Evolutionary conservation across 2,113 vertebrate species (phyloP).

Genomic region (Nycticebus coucang): DNA sequence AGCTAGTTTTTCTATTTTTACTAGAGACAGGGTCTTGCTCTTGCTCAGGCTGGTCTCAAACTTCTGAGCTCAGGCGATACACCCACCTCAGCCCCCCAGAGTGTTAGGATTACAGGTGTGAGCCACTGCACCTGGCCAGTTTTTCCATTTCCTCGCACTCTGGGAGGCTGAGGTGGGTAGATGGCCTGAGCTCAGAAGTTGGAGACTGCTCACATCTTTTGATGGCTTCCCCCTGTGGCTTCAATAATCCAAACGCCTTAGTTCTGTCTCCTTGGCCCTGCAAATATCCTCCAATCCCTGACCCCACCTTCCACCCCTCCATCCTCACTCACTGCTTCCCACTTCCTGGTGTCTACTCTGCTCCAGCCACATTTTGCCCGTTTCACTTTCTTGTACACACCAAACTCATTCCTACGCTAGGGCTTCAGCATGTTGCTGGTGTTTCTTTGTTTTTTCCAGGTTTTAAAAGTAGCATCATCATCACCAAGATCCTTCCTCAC

Average conservation of each 20-base stretch:
- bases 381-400: not conserved
- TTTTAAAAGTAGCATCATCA: not conserved
- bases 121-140: too few species aligned
- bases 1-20: too few species aligned
- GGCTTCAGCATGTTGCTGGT: not conserved
- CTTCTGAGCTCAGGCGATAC: too few species aligned
- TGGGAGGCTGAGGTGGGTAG: too few species aligned
- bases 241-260: not conserved
- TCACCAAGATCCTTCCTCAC: not conserved
- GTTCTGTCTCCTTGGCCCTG: not conserved
- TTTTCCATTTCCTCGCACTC: too few species aligned
- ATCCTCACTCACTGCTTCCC: not conserved
- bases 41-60: too few species aligned
- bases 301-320: not conserved
- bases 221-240: not conserved
- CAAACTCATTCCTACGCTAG: not conserved
- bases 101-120: too few species aligned
- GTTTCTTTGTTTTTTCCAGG: not conserved
- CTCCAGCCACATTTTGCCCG: not conserved
- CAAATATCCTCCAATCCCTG: accelerated
- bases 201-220: not conserved
- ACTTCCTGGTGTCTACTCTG: not conserved
- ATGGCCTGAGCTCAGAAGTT: too few species aligned
- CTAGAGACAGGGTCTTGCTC: too few species aligned
- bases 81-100: too few species aligned